Conservation (phyloP, 1,140 invertebrate species). For the Lepeophtheirus salmonis region DNA sequence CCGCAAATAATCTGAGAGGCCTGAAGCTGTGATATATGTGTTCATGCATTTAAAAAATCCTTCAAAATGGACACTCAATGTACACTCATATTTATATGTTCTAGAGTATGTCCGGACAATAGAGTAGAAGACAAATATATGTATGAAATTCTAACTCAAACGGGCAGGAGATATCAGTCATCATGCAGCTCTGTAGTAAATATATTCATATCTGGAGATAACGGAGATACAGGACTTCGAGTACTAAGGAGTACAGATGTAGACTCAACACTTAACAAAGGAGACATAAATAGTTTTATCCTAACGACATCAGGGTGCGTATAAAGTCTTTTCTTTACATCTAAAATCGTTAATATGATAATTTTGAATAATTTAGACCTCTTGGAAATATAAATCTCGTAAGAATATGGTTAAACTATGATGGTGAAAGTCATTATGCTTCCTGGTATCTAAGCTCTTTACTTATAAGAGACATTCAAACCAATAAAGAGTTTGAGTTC, state of each 20-base stretch:
- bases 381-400: conserved; percentile 34
- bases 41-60: too few relatives aligned
- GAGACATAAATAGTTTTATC: conserved; percentile 32
- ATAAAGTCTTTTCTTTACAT: not conserved
- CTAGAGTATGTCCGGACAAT: conserved; percentile 29
- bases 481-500: conserved; percentile 33
- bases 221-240: conserved; percentile 33
- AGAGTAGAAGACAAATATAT: conserved; percentile 33
- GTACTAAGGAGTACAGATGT: conserved; percentile 28
- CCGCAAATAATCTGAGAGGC: too few relatives aligned
- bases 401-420: conserved; percentile 38
- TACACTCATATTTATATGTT: too few relatives aligned
- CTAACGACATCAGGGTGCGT: conserved; percentile 31
- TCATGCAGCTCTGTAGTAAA: conserved; percentile 4
- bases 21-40: too few relatives aligned
- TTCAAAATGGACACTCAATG: too few relatives aligned
- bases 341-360: not conserved
- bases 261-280: conserved; percentile 28
- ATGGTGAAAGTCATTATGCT: conserved; percentile 31
- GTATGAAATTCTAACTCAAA: conserved; percentile 35
- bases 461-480: conserved; percentile 35
- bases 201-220: conserved; percentile 33
- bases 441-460: conserved; percentile 37
- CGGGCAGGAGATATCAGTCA: conserved; percentile 27
- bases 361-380: conserved; percentile 25